Percentiles rank a stretch among this genome's conserved stretches.
These are phyloP conservation scores for Pantherophis alleghaniensis DNA, from an alignment of 2,797 vertebrate species.

Conservation along the genomic window DNA sequence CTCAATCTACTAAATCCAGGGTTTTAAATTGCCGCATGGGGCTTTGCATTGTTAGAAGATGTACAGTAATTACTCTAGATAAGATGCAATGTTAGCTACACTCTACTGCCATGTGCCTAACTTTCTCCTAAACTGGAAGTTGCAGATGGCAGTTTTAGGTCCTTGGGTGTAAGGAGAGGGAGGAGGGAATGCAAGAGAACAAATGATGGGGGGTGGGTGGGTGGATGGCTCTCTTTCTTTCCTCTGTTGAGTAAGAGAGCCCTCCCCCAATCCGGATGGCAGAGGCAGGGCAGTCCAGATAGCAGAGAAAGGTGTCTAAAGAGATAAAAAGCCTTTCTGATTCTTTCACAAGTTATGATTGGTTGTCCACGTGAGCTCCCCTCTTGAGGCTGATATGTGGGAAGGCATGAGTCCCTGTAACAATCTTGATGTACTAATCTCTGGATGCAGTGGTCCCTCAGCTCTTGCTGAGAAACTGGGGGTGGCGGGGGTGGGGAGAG, in stretches of 20 bases:
- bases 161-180: not conserved
- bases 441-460: not conserved
- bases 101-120: not conserved
- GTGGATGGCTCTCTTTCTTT: not conserved
- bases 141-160: not conserved
- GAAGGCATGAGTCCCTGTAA: not conserved
- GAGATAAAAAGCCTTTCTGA: slow-evolving; percentile 16
- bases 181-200: not conserved
- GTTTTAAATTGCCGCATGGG: not conserved
- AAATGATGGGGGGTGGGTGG: not conserved
- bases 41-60: not conserved
- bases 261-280: not conserved
- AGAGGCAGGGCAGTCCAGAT: not conserved
- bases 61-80: not conserved
- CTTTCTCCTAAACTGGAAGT: not conserved
- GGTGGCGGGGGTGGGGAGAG: not conserved
- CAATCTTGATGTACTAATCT: not conserved
- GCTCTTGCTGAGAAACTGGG: not conserved
- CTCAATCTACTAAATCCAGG: not conserved
- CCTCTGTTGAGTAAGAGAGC: slow-evolving; percentile 2
- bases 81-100: not conserved
- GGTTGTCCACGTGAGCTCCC: not conserved
- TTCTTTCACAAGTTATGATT: slow-evolving; percentile 18
- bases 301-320: not conserved
- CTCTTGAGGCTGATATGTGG: not conserved